Evolutionary conservation across 1,140 invertebrate genomes (phyloP).

Genomic region (Neuroterus valhalla): DNA sequence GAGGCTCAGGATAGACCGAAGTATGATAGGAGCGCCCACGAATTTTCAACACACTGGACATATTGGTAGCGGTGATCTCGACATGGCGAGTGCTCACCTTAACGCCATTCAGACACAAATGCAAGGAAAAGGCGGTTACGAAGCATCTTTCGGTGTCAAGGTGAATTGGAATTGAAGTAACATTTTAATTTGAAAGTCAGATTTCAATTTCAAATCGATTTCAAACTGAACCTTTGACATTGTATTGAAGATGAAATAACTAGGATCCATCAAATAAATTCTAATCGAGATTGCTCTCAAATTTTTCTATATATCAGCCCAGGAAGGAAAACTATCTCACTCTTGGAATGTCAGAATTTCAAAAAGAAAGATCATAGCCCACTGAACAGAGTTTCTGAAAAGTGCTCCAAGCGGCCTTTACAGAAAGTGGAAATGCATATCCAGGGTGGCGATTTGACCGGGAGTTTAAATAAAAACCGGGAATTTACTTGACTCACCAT

Average conservation of each 20-base stretch:
- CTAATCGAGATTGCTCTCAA: too few species aligned
- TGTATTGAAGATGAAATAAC: too few species aligned
- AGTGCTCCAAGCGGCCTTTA: conserved; percentile 1
- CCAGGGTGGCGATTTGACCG: too few species aligned
- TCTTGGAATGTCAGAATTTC: background rate
- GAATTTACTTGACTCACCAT: too few species aligned
- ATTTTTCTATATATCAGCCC: too few species aligned
- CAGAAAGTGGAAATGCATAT: conserved; percentile 2
- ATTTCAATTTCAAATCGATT: too few species aligned
- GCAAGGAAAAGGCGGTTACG: conserved; percentile 92
- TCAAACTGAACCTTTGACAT: too few species aligned
- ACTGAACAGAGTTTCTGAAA: background rate
- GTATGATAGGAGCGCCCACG: conserved; percentile 93
- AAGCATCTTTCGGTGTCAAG: conserved; percentile 80
- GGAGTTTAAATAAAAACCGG: too few species aligned
- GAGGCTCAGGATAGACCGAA: conserved; percentile 88
- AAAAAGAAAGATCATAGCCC: background rate
- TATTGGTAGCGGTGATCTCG: conserved; percentile 90
- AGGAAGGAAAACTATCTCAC: too few species aligned
- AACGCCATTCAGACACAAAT: conserved; percentile 89
- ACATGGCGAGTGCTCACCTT: conserved; percentile 83
- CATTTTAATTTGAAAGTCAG: too few species aligned
- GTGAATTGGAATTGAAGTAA: conserved; percentile 52
- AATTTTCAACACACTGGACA: conserved; percentile 95
- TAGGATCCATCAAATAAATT: too few species aligned